Evolutionary conservation across 2,888 invertebrate genomes (phyloP).

Genomic region (Abscondita cerata): DNA sequence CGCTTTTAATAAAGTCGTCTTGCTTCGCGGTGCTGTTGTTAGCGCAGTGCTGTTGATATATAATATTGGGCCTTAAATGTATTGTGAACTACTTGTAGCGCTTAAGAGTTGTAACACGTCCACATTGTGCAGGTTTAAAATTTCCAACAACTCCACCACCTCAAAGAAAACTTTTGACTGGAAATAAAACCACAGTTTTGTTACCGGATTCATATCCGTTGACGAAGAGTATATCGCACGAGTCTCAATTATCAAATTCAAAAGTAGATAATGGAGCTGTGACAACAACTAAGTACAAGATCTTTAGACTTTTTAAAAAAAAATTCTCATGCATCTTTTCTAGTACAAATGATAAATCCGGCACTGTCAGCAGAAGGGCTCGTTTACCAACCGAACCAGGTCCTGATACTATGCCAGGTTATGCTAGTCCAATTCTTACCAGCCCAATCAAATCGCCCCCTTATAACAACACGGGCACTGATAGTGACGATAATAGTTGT

Average conservation of each 20-base stretch:
- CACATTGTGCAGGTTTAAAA: slow-evolving; percentile 65
- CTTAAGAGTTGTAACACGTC: not conserved
- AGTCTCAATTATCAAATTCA: slow-evolving; percentile 82
- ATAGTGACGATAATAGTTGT: slow-evolving; percentile 62
- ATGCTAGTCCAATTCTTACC: slow-evolving; percentile 59
- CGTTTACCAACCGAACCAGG: slow-evolving; percentile 68
- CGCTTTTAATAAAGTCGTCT: too few relatives aligned
- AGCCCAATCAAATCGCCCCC: slow-evolving; percentile 70
- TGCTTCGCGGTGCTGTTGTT: too few relatives aligned
- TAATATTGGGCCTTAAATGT: too few relatives aligned
- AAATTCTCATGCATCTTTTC: not conserved
- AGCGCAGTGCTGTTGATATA: too few relatives aligned
- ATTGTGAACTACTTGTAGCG: not conserved
- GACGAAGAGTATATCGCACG: slow-evolving; percentile 91
- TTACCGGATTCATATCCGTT: slow-evolving; percentile 69
- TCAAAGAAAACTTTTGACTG: slow-evolving; percentile 71
- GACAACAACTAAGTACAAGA: slow-evolving; percentile 50
- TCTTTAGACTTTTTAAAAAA: not conserved
- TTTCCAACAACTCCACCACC: slow-evolving; percentile 86
- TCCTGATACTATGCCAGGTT: slow-evolving; percentile 60
- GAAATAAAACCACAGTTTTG: slow-evolving; percentile 52
- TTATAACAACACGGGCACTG: slow-evolving; percentile 57
- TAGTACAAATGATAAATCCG: slow-evolving; percentile 47
- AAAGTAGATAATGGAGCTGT: slow-evolving; percentile 63
- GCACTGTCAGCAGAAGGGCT: slow-evolving; percentile 57